These are phyloP conservation scores for Meandrina meandrites DNA, from an alignment of 92 coral and sea anemone species.

Conservation along the genomic window DNA sequence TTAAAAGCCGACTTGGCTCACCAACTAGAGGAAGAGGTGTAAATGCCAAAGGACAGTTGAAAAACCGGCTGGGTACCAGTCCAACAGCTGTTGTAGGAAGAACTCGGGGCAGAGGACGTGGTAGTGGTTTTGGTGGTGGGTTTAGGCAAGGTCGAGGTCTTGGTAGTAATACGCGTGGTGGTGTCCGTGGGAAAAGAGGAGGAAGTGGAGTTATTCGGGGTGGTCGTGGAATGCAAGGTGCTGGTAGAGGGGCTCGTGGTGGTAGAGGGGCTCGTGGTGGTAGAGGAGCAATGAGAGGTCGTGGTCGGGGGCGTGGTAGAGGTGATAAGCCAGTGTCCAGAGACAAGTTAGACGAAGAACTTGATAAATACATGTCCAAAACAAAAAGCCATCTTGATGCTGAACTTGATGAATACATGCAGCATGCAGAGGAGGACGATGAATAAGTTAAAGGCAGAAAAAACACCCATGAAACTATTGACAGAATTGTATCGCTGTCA, in stretches of 20 bases:
- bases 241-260: constrained; percentile 52
- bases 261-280: constrained; percentile 52
- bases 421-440: constrained; percentile 67
- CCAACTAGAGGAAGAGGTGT: constrained; percentile 62
- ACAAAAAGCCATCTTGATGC: constrained; percentile 92
- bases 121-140: constrained; percentile 52
- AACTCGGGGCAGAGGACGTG: constrained; percentile 42
- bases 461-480: not conserved
- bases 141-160: constrained; percentile 39
- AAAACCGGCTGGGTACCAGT: constrained; percentile 54
- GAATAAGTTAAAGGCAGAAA: not conserved
- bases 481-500: not conserved
- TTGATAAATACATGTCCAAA: constrained; percentile 96
- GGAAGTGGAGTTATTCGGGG: constrained; percentile 60
- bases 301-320: constrained; percentile 77
- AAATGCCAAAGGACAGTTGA: constrained; percentile 27
- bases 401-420: constrained; percentile 94
- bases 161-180: constrained; percentile 50
- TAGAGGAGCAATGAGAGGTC: constrained; percentile 58
- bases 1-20: constrained; percentile 72
- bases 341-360: constrained; percentile 85
- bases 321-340: constrained; percentile 72
- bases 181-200: constrained; percentile 57
- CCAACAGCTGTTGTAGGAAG: not conserved
- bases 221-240: constrained; percentile 42